Evolutionary conservation across 2,888 invertebrate species (phyloP).

Genomic region (Pantelozetes paolii): DNA sequence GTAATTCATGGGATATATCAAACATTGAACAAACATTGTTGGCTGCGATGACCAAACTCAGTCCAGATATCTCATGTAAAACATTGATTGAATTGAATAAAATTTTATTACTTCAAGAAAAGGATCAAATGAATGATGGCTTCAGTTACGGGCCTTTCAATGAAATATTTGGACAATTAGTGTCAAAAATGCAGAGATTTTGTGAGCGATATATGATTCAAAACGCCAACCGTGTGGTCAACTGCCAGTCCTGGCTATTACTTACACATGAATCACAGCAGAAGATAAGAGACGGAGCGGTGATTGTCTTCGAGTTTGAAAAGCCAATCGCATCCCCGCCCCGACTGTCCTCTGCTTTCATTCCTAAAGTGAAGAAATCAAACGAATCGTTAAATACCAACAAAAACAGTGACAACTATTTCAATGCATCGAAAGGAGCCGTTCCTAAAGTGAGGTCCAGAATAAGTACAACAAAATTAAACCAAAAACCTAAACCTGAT

Average conservation of each 20-base stretch:
- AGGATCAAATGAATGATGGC: neutral
- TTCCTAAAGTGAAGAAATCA: neutral
- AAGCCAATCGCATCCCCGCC: conserved; percentile 53
- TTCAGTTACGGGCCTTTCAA: conserved; percentile 32
- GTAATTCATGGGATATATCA: conserved; percentile 62
- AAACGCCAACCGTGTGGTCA: conserved; percentile 58
- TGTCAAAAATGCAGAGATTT: conserved; percentile 63
- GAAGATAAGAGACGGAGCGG: conserved; percentile 52
- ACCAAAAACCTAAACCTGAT: neutral
- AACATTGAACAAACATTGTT: conserved; percentile 73
- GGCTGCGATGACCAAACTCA: conserved; percentile 70
- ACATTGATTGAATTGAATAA: conserved; percentile 61
- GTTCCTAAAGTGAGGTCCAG: neutral
- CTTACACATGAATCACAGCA: conserved; percentile 50
- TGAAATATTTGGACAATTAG: conserved; percentile 53
- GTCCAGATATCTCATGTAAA: conserved; percentile 75
- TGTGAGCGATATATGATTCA: conserved; percentile 68
- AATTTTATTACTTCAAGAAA: conserved; percentile 39
- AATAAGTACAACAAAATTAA: neutral
- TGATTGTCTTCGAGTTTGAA: conserved; percentile 52
- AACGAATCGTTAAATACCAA: neutral
- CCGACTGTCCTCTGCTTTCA: conserved; percentile 50
- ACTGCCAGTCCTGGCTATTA: conserved; percentile 50
- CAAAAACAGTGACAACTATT: neutral
- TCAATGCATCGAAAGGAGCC: neutral